Conservation (phyloP, 2,113 vertebrate genomes). For the Riparia riparia region DNA sequence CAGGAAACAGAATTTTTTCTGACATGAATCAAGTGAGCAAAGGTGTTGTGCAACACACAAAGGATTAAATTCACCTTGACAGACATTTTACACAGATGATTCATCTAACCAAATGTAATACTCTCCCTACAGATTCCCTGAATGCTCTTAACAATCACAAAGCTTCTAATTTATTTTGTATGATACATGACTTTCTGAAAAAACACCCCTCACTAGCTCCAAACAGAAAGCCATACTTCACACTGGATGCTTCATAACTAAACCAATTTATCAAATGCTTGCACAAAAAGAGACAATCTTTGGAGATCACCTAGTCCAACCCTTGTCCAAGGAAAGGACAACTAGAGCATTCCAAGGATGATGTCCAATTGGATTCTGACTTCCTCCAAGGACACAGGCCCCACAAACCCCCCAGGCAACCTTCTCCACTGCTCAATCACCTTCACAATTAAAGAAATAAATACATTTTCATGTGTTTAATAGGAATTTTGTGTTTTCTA, state of each 20-base stretch:
- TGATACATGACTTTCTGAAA: neutral
- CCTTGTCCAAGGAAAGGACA: neutral
- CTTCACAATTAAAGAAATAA: neutral
- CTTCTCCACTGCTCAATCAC: neutral
- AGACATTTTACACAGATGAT: neutral
- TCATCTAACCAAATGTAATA: neutral
- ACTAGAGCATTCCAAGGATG: neutral
- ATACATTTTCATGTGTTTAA: neutral
- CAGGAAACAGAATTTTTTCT: neutral
- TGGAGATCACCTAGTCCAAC: neutral
- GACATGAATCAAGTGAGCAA: neutral
- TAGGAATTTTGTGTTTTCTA: neutral
- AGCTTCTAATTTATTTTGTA: neutral
- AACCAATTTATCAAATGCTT: neutral
- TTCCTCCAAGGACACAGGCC: neutral
- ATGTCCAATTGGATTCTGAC: neutral
- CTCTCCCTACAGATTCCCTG: neutral
- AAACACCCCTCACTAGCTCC: neutral
- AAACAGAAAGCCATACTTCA: neutral
- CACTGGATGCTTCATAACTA: neutral
- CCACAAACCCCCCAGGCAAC: neutral
- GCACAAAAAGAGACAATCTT: neutral
- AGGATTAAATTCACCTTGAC: neutral
- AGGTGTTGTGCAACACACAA: neutral
- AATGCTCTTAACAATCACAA: neutral